Evolutionary conservation across 1,140 invertebrate genomes (phyloP).

Genomic region (Pachypeltis micranthus): DNA sequence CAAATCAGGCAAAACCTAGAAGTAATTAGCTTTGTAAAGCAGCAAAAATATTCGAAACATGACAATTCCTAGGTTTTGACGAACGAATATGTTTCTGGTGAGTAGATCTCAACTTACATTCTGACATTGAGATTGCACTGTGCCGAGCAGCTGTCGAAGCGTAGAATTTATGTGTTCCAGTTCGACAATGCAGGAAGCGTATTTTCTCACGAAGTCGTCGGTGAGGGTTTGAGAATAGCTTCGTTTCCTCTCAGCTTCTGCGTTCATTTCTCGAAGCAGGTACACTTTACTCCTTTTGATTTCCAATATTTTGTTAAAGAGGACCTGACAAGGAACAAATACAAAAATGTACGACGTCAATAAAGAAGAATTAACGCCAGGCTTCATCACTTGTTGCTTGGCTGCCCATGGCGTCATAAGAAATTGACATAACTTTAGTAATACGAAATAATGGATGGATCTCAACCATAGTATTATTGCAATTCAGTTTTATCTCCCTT

Average conservation of each 20-base stretch:
- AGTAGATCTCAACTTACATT: conserved; percentile 52
- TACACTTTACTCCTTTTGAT: conserved; percentile 73
- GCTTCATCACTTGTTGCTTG: neutral
- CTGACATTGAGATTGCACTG: conserved; percentile 58
- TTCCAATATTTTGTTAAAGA: conserved; percentile 72
- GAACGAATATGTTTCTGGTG: no score
- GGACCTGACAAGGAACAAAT: conserved; percentile 38
- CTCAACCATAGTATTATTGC: no score
- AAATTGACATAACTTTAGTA: no score
- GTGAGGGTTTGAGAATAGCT: conserved; percentile 64
- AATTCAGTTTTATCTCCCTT: no score
- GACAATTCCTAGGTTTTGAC: no score
- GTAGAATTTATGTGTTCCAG: conserved; percentile 85
- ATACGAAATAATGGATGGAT: no score
- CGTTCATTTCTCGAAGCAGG: conserved; percentile 75
- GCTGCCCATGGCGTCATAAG: neutral
- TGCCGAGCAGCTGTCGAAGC: conserved; percentile 70
- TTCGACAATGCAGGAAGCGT: conserved; percentile 79
- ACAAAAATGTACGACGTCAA: neutral
- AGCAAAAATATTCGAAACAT: neutral
- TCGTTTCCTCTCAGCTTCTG: conserved; percentile 74
- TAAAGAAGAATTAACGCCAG: conserved; percentile 39
- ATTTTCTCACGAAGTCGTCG: conserved; percentile 78
- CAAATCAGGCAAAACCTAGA: conserved; percentile 66
- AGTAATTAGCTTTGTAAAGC: no score